Conservation (phyloP, 2,797 vertebrate species). For the Tokudaia tokunoshimensis region DNA sequence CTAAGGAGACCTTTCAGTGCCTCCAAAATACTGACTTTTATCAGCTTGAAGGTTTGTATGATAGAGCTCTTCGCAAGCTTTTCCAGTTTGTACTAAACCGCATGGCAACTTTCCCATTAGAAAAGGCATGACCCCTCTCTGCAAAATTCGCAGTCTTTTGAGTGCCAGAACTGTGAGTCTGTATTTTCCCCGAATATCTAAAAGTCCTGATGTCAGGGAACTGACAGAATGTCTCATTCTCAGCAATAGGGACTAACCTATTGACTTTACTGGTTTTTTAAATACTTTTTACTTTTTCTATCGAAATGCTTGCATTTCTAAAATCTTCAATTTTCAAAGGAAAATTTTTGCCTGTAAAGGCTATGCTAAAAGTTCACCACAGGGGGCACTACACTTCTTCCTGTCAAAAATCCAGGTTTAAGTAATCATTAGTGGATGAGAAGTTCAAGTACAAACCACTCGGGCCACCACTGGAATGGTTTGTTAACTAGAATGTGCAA, state of each 20-base stretch:
- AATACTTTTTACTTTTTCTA: constrained; percentile 23
- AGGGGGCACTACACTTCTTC: neutral
- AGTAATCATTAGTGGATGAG: neutral
- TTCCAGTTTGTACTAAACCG: constrained; percentile 44
- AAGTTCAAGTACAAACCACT: constrained; percentile 21
- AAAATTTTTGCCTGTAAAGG: neutral
- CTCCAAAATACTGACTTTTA: constrained; percentile 61
- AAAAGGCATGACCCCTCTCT: constrained; percentile 8
- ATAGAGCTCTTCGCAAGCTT: constrained; percentile 42
- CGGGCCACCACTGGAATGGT: neutral
- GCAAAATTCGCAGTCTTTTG: constrained; percentile 44
- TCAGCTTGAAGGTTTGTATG: constrained; percentile 43
- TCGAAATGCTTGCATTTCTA: neutral
- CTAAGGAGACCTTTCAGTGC: constrained; percentile 35
- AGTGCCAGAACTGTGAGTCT: constrained; percentile 17
- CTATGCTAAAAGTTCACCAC: neutral
- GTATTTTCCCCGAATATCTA: neutral
- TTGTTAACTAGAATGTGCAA: constrained; percentile 26
- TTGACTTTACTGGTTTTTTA: constrained; percentile 15
- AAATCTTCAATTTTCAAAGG: constrained; percentile 49
- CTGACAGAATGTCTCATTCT: constrained; percentile 30
- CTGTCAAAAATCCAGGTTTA: neutral
- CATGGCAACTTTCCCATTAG: constrained; percentile 54
- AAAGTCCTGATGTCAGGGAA: constrained; percentile 32
- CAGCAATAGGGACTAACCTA: neutral